Evolutionary conservation across 64 coral and sea anemone genomes (phyloP), one percentile per base, ranked within the genome.

Genomic region (Montipora sp.): DNA sequence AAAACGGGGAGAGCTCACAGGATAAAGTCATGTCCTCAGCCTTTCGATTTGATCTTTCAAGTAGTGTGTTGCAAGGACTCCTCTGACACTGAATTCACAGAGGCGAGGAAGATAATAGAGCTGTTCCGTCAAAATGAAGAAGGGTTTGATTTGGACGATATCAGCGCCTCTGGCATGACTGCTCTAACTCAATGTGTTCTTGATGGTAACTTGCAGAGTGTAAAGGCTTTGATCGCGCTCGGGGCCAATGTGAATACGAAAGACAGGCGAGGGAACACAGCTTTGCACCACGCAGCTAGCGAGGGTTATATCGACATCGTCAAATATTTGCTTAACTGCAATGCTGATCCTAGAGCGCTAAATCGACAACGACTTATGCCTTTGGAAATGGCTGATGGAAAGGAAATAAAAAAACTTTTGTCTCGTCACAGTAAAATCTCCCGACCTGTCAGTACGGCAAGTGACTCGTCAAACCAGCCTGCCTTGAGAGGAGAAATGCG

Each of bases 161-260:
- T 93, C 23, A 93, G 55, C 46, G 82, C 91, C 4, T 93, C 91
- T 59, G 83, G 91, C 18, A 93, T 93, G 91, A 93, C 91, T 51
- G 91, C 91, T 0, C 74, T 93, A n/a, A 93, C 91, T 7, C 91
- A 93, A 47, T 93, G 91, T 24, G 91, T 87, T 16, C 91, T 93
- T 49, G 91, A 93, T 57, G 91, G 91, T 1, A 93, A 78, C 46
- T 55, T 93, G 3, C 77, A 69, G 14, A 87, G 91, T 46, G 91
- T 93, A 2, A 93, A 87, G 45, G 77, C 77, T 47, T 83, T 96
- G 59, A 60, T 96, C 24, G 67, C 90, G 45, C 53, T 87, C 3
- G 95, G 95, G 66, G 92, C 89, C 10, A 65, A 91, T 48, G 95
- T 96, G 7, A 94, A 96, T 63, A 93, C 90, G 73, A 96, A 23